A percentile compares a stretch with the other conserved stretches of the same genome.
Conservation (phyloP, 2,888 invertebrate genomes). For the Tenthredo notha region DNA sequence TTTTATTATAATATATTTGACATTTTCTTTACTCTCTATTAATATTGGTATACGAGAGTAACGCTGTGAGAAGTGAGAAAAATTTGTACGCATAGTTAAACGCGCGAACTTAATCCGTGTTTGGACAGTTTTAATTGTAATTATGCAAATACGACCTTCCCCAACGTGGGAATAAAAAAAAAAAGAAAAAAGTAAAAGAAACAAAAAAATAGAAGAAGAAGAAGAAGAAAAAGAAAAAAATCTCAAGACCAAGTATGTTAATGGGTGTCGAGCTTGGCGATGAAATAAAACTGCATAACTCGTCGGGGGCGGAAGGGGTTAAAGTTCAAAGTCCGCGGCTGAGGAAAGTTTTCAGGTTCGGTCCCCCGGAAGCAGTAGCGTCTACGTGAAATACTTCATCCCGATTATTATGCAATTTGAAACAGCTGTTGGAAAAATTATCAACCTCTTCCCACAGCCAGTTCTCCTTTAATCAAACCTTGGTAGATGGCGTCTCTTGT, state of each 20-base stretch:
- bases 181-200: constrained; percentile 45
- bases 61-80: neutral
- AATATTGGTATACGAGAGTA: neutral
- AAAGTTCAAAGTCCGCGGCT: constrained; percentile 74
- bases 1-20: neutral
- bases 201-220: constrained; percentile 58
- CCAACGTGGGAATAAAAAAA: neutral
- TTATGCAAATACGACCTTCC: constrained; percentile 69
- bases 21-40: neutral
- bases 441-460: constrained; percentile 51
- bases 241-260: constrained; percentile 74
- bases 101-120: constrained; percentile 12
- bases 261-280: constrained; percentile 66
- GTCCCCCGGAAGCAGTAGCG: constrained; percentile 56
- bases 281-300: constrained; percentile 71
- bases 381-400: constrained; percentile 51
- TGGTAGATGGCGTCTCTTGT: constrained; percentile 45
- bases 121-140: constrained; percentile 59
- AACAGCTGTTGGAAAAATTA: constrained; percentile 53
- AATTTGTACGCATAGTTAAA: constrained; percentile 3
- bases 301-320: constrained; percentile 65
- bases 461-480: constrained; percentile 49
- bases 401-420: constrained; percentile 53
- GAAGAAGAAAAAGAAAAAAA: constrained; percentile 67
- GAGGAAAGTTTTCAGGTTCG: constrained; percentile 67